Evolutionary conservation across 2,888 invertebrate genomes (phyloP).

Genomic region (Cephus rjabovi): DNA sequence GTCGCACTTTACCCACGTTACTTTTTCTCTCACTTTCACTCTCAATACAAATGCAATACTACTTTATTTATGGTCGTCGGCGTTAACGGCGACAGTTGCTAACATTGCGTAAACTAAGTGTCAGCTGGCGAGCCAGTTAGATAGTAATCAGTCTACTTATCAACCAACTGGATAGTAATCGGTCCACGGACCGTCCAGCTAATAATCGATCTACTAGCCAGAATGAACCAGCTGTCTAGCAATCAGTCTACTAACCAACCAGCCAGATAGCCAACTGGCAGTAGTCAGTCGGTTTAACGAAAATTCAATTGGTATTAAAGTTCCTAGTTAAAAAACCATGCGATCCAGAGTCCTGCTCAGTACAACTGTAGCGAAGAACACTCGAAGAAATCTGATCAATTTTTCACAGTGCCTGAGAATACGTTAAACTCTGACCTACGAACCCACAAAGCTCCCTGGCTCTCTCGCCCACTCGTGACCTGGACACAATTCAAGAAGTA

Average conservation of each 20-base stretch:
- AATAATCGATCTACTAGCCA: neutral
- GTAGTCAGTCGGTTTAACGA: neutral
- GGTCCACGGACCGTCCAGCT: neutral
- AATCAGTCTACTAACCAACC: neutral
- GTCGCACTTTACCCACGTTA: neutral
- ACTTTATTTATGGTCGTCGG: neutral
- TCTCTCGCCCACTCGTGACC: constrained; percentile 18
- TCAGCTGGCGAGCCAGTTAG: neutral
- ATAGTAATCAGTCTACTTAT: neutral
- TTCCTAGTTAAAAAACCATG: neutral
- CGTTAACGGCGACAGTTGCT: neutral
- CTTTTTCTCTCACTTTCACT: neutral
- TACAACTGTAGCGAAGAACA: neutral
- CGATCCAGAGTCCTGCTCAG: neutral
- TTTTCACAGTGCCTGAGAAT: neutral
- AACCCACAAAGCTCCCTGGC: neutral
- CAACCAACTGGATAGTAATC: neutral
- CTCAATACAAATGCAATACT: neutral
- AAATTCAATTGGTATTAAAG: neutral
- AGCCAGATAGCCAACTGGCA: neutral
- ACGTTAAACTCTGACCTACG: neutral
- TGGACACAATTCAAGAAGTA: constrained; percentile 48
- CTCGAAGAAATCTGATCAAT: neutral
- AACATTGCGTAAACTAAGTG: neutral
- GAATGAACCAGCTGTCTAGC: neutral